These are phyloP conservation scores for Byasa hedistus DNA, from an alignment of 2,888 invertebrate species.

Conservation along the genomic window DNA sequence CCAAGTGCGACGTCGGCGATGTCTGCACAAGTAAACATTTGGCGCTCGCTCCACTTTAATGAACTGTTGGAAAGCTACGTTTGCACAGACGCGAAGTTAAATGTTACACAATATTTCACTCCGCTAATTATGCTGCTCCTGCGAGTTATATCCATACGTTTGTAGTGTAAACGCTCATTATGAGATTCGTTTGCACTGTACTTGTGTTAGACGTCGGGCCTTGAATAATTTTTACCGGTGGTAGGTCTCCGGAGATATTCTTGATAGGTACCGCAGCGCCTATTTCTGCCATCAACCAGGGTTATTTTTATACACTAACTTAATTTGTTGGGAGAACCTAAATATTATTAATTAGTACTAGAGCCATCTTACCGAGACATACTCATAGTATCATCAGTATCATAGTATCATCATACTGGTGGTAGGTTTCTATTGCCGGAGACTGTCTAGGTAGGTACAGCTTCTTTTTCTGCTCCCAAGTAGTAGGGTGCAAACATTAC, in stretches of 20 bases:
- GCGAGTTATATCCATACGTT: slow-evolving; percentile 11
- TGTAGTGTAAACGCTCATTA: slow-evolving; percentile 1
- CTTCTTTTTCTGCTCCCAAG: too few relatives aligned
- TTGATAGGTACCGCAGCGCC: too few relatives aligned
- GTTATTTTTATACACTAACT: too few relatives aligned
- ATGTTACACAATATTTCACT: slow-evolving; percentile 28
- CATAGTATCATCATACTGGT: too few relatives aligned
- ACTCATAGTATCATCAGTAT: too few relatives aligned
- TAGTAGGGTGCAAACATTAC: too few relatives aligned
- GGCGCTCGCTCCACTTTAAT: slow-evolving; percentile 24
- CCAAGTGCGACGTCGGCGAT: slow-evolving; percentile 2
- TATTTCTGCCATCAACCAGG: too few relatives aligned
- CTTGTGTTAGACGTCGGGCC: neutral
- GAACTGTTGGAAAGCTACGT: slow-evolving; percentile 23
- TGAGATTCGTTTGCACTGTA: neutral
- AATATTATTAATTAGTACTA: too few relatives aligned
- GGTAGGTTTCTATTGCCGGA: too few relatives aligned
- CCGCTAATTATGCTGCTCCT: slow-evolving; percentile 23
- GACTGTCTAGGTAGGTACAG: too few relatives aligned
- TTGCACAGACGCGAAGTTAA: slow-evolving; percentile 24
- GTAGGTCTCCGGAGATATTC: neutral
- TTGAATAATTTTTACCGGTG: neutral
- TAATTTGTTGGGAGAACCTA: too few relatives aligned
- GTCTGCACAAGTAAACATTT: slow-evolving; percentile 20
- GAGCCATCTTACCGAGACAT: too few relatives aligned